These are phyloP conservation scores for Chlorops oryzae DNA, from an alignment of 1,140 invertebrate species.

Conservation along the genomic window DNA sequence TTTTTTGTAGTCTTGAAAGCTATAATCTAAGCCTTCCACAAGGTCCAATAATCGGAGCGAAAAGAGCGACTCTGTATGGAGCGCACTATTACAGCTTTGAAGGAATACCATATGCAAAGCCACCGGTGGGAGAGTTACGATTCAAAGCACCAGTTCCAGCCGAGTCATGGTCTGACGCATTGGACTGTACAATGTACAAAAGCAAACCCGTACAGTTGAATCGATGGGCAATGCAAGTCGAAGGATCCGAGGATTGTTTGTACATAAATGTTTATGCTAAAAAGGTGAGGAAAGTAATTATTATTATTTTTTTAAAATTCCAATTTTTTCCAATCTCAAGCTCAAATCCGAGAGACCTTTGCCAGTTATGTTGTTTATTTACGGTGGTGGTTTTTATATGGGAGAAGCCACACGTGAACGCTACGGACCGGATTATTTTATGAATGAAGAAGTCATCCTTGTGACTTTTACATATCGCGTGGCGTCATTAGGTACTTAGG, in stretches of 20 bases:
- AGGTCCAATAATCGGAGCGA: conserved; percentile 30
- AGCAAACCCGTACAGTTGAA: conserved; percentile 30
- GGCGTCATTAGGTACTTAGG: conserved; percentile 50
- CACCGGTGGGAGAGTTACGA: conserved; percentile 60
- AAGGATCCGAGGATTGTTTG: conserved; percentile 49
- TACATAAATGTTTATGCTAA: conserved; percentile 43
- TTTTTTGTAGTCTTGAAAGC: no score
- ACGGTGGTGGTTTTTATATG: conserved; percentile 59
- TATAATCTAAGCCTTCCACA: no score
- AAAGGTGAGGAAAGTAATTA: conserved; percentile 21
- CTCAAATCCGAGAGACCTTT: conserved; percentile 23
- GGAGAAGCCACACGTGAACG: conserved; percentile 48
- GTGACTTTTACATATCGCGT: conserved; percentile 68
- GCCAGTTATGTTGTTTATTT: conserved; percentile 66
- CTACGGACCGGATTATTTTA: conserved; percentile 58
- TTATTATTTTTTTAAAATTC: neutral
- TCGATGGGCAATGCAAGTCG: conserved; percentile 18
- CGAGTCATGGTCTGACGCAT: conserved; percentile 44
- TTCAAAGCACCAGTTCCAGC: conserved; percentile 53
- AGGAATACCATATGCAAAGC: conserved; percentile 65
- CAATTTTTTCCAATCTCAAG: no score
- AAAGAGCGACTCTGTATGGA: conserved; percentile 26
- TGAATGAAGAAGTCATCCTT: conserved; percentile 57
- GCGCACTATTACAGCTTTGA: conserved; percentile 49
- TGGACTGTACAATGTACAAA: conserved; percentile 26